These are phyloP conservation scores for Sebastes matsubarae DNA, from an alignment of 2,797 vertebrate genomes.

Conservation along the genomic window DNA sequence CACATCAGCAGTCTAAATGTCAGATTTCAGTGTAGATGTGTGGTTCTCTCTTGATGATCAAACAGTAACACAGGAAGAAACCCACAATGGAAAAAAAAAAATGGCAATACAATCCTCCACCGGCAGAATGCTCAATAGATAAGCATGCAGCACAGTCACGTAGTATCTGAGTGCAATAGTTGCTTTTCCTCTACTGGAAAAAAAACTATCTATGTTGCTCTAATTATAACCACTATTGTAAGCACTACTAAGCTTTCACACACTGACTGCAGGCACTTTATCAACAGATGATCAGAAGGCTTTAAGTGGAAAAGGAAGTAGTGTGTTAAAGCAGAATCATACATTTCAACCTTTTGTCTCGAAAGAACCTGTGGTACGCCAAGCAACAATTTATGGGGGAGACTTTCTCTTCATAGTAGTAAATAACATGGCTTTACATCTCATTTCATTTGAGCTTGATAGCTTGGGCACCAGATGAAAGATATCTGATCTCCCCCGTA, in stretches of 20 bases:
- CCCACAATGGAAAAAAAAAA: slow-evolving; percentile 4
- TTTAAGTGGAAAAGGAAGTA: neutral
- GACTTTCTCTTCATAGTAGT: neutral
- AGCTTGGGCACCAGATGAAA: slow-evolving; percentile 6
- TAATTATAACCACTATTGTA: neutral
- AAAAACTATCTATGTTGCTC: neutral
- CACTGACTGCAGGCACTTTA: neutral
- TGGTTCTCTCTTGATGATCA: neutral
- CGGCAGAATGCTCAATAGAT: neutral
- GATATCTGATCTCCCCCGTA: neutral
- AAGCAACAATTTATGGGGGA: neutral
- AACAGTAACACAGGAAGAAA: slow-evolving; percentile 2
- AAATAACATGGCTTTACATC: neutral
- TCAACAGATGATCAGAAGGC: neutral
- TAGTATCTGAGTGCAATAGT: no score
- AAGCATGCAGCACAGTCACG: neutral
- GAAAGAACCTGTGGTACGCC: neutral
- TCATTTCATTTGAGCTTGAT: neutral
- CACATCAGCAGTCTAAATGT: slow-evolving; percentile 13
- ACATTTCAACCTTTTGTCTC: neutral
- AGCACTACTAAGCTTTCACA: neutral
- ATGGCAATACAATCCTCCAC: neutral
- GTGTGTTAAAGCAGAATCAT: neutral
- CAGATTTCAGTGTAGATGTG: slow-evolving; percentile 13
- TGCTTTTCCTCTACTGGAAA: neutral